Percentiles rank a stretch among this genome's conserved stretches.
phyloP scores from a whole-genome alignment of 2,113 vertebrate species.

The Corythaixoides concolor region DNA sequence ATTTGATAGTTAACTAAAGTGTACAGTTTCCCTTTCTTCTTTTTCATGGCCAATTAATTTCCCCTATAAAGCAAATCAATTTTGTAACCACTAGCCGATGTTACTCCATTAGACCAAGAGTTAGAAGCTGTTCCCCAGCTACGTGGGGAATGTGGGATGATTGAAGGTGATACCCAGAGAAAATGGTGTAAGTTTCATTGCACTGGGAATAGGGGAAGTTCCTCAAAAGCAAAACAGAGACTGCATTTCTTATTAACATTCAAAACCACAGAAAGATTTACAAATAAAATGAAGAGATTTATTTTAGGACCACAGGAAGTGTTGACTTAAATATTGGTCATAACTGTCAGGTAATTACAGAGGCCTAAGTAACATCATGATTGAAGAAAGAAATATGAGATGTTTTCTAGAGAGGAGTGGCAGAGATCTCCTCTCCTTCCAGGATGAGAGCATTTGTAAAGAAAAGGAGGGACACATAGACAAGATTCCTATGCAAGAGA shows the following conservation, averaged over 20 bases:
- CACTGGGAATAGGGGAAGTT: not conserved
- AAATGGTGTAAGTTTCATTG: not conserved
- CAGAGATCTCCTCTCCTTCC: not conserved
- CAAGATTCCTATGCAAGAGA: not conserved
- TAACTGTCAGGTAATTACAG: not conserved
- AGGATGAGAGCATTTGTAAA: not conserved
- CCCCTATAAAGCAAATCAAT: not conserved
- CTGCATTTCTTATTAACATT: not conserved
- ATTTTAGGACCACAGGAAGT: not conserved
- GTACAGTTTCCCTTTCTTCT: not conserved
- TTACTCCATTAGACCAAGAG: not conserved
- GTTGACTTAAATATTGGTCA: not conserved
- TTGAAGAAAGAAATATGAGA: not conserved
- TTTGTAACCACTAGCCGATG: not conserved
- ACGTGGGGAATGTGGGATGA: not conserved
- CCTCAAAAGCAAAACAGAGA: not conserved
- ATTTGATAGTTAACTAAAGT: not conserved
- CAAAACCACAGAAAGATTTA: not conserved
- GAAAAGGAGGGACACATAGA: not conserved
- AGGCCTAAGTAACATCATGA: not conserved
- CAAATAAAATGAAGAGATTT: not conserved
- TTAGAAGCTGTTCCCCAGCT: not conserved
- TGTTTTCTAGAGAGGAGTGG: not conserved
- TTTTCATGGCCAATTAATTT: conserved; percentile 34
- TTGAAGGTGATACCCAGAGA: not conserved